phyloP scores from a whole-genome alignment of 2,888 invertebrate genomes.

The Scrobipalpa atriplicella region DNA sequence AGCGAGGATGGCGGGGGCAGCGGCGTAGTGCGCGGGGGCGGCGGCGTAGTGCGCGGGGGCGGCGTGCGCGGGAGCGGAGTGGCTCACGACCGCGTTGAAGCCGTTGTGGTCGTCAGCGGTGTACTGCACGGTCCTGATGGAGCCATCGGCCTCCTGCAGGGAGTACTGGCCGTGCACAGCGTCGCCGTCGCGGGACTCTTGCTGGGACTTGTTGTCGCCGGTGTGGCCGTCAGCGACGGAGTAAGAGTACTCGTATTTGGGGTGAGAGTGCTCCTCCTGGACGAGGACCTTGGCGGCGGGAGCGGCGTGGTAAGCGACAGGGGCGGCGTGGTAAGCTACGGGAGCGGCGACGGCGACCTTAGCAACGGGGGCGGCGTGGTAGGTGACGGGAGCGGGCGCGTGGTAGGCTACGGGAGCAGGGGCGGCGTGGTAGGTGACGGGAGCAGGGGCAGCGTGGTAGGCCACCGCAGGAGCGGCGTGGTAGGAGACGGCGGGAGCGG shows the following conservation, averaged over 20 bases:
- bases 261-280: constrained; percentile 68
- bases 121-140: constrained; percentile 79
- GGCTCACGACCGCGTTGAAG: constrained; percentile 68
- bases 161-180: constrained; percentile 72
- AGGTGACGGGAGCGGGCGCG: constrained; percentile 35
- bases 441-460: constrained; percentile 47
- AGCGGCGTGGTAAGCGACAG: constrained; percentile 50
- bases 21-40: constrained; percentile 9
- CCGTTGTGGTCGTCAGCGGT: constrained; percentile 78
- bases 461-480: constrained; percentile 42
- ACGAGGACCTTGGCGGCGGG: constrained; percentile 51
- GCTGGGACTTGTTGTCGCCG: constrained; percentile 79
- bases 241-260: constrained; percentile 82
- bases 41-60: constrained; percentile 24
- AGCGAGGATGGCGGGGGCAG: constrained; percentile 7
- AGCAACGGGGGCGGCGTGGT: constrained; percentile 37
- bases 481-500: constrained; percentile 36
- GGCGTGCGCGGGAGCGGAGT: constrained; percentile 58
- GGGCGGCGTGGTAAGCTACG: constrained; percentile 44
- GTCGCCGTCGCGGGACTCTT: constrained; percentile 66
- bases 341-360: constrained; percentile 36
- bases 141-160: constrained; percentile 78
- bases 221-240: constrained; percentile 82
- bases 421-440: constrained; percentile 37
- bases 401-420: constrained; percentile 43